Percentiles rank a stretch among this genome's conserved stretches.
These are phyloP conservation scores for Apodemia mormo DNA, from an alignment of 2,888 invertebrate genomes.

Conservation along the genomic window DNA sequence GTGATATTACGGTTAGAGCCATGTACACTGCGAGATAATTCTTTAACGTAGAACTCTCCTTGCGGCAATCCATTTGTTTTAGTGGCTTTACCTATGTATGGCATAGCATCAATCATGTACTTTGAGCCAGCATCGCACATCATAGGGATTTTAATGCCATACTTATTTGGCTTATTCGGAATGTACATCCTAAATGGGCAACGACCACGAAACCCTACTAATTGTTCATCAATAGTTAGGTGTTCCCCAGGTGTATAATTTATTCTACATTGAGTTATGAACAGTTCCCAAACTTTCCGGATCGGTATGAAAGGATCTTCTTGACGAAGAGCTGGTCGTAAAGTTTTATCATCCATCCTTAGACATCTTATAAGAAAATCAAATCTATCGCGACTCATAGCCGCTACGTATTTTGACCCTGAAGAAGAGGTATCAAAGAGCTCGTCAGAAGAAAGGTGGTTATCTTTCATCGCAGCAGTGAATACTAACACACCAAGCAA, in stretches of 20 bases:
- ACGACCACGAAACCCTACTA: slow-evolving; percentile 26
- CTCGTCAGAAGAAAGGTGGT: slow-evolving; percentile 37
- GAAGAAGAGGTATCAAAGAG: slow-evolving; percentile 36
- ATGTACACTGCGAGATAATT: slow-evolving; percentile 16
- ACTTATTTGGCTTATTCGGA: slow-evolving; percentile 1
- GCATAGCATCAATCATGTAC: slow-evolving; percentile 37
- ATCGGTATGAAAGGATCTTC: slow-evolving; percentile 26
- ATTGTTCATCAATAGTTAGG: slow-evolving; percentile 20
- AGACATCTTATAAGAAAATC: slow-evolving; percentile 32
- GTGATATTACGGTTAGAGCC: slow-evolving; percentile 20
- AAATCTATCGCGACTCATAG: slow-evolving; percentile 33
- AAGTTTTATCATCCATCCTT: slow-evolving; percentile 33
- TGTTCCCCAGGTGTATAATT: slow-evolving; percentile 22
- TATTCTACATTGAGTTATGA: slow-evolving; percentile 25
- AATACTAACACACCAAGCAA: slow-evolving; percentile 31
- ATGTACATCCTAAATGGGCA: slow-evolving; percentile 29
- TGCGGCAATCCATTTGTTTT: slow-evolving; percentile 17
- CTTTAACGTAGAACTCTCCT: slow-evolving; percentile 16
- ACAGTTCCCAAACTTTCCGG: slow-evolving; percentile 26
- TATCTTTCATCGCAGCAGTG: slow-evolving; percentile 36
- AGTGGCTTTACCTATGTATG: slow-evolving; percentile 42
- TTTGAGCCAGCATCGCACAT: slow-evolving; percentile 27
- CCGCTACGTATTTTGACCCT: slow-evolving; percentile 33
- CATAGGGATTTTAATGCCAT: slow-evolving; percentile 28
- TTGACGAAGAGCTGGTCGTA: slow-evolving; percentile 13